Percentiles rank a stretch among this genome's conserved stretches.
Conservation (phyloP, 2,797 vertebrate genomes). For the Champsocephalus gunnari region DNA sequence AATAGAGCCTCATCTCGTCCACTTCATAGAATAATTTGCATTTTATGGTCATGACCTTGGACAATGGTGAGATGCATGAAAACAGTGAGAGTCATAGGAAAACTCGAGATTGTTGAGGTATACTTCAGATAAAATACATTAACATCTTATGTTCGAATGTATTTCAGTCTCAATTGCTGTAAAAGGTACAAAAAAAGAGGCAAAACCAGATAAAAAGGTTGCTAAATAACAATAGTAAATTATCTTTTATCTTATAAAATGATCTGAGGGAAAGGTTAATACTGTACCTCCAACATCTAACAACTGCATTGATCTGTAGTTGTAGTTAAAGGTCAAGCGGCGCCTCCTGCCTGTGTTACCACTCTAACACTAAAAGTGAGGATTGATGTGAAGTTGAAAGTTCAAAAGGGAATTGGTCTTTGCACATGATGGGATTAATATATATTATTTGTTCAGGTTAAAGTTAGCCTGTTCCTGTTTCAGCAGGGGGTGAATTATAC, state of each 20-base stretch:
- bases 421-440: background rate
- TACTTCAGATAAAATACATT: background rate
- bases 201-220: background rate
- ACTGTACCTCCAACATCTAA: background rate
- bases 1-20: conserved; percentile 15
- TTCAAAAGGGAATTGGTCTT: background rate
- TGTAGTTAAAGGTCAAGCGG: background rate
- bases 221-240: background rate
- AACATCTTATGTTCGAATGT: conserved; percentile 1
- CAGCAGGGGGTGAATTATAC: background rate
- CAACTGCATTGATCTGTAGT: background rate
- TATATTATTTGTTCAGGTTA: background rate
- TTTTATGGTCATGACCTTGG: conserved; percentile 37
- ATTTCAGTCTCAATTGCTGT: background rate
- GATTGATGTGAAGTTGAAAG: background rate
- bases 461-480: background rate
- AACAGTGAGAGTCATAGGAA: conserved; percentile 10
- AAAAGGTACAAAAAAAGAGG: too few species aligned
- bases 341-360: background rate
- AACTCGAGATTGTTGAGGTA: background rate
- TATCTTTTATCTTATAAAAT: too few species aligned
- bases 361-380: too few species aligned
- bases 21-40: conserved; percentile 30
- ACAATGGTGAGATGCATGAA: background rate
- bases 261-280: too few species aligned